Evolutionary conservation across 1,140 invertebrate species (phyloP).

Genomic region (Drosophila biarmipes): DNA sequence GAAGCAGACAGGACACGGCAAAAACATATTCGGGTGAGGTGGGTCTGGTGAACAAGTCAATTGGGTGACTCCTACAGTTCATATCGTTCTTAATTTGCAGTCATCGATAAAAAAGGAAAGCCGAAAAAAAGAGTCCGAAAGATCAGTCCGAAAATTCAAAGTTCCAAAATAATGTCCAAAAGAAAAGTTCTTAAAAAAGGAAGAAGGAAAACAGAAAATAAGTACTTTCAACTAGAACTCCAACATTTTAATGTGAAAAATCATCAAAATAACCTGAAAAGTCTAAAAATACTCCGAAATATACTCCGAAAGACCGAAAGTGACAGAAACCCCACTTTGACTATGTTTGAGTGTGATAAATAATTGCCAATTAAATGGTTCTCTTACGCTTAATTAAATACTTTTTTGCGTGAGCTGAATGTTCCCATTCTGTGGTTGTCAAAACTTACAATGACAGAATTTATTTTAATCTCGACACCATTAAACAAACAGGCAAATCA

Average conservation of each 20-base stretch:
- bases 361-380: not conserved
- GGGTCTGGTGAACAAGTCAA: constrained; percentile 6
- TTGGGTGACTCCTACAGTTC: constrained; percentile 1
- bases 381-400: not conserved
- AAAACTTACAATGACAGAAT: not conserved
- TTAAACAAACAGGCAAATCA: too few relatives aligned
- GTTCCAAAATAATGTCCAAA: too few relatives aligned
- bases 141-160: too few relatives aligned
- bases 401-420: not conserved
- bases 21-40: constrained; percentile 5
- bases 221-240: too few relatives aligned
- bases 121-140: too few relatives aligned
- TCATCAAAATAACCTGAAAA: too few relatives aligned
- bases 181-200: too few relatives aligned
- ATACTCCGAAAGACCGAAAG: too few relatives aligned
- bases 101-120: too few relatives aligned
- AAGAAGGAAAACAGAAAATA: too few relatives aligned
- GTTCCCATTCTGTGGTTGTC: not conserved
- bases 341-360: not conserved
- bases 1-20: constrained; percentile 14
- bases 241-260: too few relatives aligned
- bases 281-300: too few relatives aligned
- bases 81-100: constrained; percentile 4
- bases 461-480: not conserved
- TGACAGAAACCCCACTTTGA: not conserved